Evolutionary conservation across 2,888 invertebrate species (phyloP), one percentile per base, ranked within the genome.

Genomic region (Didymodactylos carnosus): DNA sequence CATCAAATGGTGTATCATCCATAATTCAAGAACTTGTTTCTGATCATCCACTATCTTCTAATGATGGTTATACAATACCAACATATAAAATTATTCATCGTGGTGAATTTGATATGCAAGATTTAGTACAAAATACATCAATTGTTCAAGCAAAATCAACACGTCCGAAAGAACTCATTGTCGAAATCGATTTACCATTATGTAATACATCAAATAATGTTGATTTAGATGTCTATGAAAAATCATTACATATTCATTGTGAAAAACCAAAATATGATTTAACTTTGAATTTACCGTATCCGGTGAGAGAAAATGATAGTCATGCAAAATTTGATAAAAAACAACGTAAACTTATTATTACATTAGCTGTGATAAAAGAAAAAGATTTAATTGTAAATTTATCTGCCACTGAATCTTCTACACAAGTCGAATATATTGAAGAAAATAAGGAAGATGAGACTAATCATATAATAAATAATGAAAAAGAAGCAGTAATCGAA

Each of bases 291-390:
- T 85, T 94, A 73, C 91, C 93, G 19, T 92, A 91, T 83, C 81
- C 85, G 46, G 91, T 94, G 0, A 87, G 90, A 81, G 90, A 91
- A 80, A 88, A 89, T 78, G 84, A 86, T 78, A 92, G 94, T 0
- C 88, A 86, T 80, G 94, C 94, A 0, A 91, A 90, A 81, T 94
- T 94, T 85, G 92, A 93, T 82, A 87, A 89, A 78, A 88, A 87
- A 73, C 87, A 86, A 76, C 88, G 88, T 78, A 88, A 87, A 78
- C 85, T 94, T 72, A 86, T 87, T 76, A 87, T 94, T n/a, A 88
- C 88, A 40, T 84, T 94, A 79, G 91, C 91, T 76, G 91, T 93
- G 29, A 84, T 87, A 13, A 62, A 62, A 62, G 62, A 62, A 62
- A 62, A 10, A 35, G 19, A 29, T 4, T 35, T 35, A 10, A 62